Percentiles rank a stretch among this genome's conserved stretches.
These are phyloP conservation scores for Drosophila arizonae DNA, from an alignment of 1,140 invertebrate species.

Conservation along the genomic window DNA sequence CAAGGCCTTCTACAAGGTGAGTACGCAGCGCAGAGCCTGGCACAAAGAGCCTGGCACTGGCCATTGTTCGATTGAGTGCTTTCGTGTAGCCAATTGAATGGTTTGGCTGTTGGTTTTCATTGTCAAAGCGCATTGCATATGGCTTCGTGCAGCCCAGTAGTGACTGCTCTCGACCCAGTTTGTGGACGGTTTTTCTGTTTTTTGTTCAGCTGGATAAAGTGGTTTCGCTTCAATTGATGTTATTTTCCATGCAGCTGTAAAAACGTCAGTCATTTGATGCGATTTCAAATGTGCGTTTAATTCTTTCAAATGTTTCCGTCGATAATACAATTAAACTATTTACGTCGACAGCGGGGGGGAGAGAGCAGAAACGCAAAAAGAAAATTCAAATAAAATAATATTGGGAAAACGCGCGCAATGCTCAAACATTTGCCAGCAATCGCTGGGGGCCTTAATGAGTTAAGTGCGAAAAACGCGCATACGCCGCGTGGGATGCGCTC, in stretches of 20 bases:
- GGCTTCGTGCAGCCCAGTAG: slow-evolving; percentile 12
- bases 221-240: slow-evolving; percentile 7
- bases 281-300: slow-evolving; percentile 61
- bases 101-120: slow-evolving; percentile 35
- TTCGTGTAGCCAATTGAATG: slow-evolving; percentile 44
- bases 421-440: slow-evolving; percentile 41
- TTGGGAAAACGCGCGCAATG: slow-evolving; percentile 40
- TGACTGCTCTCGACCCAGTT: slow-evolving; percentile 34
- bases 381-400: slow-evolving; percentile 30
- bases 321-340: slow-evolving; percentile 72
- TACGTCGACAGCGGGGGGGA: slow-evolving; percentile 15
- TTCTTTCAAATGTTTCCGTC: slow-evolving; percentile 49
- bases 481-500: slow-evolving; percentile 61
- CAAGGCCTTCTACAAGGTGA: slow-evolving; percentile 82
- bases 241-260: slow-evolving; percentile 7
- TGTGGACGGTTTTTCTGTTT: not conserved
- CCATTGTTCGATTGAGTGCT: slow-evolving; percentile 47
- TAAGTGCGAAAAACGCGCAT: slow-evolving; percentile 75
- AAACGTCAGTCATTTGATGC: slow-evolving; percentile 32
- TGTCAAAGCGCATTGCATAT: slow-evolving; percentile 44
- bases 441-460: slow-evolving; percentile 62
- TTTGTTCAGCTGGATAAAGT: slow-evolving; percentile 48
- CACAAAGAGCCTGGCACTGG: not conserved
- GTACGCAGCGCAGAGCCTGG: not conserved
- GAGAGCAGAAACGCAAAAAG: slow-evolving; percentile 8